Conservation (phyloP, 2,797 vertebrate genomes). For the Amblyopsis hoosieri region DNA sequence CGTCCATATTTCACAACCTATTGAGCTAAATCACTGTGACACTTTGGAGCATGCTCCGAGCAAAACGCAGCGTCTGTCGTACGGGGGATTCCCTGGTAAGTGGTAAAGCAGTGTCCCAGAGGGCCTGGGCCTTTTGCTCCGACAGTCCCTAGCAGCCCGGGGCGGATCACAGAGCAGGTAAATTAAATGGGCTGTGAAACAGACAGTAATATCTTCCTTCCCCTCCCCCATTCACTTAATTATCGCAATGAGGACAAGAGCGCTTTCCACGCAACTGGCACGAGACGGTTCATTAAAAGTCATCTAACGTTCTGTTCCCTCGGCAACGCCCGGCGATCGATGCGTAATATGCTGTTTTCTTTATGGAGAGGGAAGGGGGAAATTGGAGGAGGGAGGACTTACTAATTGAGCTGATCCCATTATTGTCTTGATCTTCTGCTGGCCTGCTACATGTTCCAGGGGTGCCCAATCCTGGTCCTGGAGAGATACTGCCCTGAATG, state of each 20-base stretch:
- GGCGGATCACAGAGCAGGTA: conserved; percentile 7
- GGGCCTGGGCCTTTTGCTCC: not conserved
- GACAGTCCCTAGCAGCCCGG: conserved; percentile 4
- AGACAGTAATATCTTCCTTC: conserved; percentile 21
- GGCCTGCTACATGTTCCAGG: conserved; percentile 20
- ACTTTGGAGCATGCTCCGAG: conserved; percentile 3
- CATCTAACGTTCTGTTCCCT: conserved; percentile 48
- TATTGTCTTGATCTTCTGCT: conserved; percentile 40
- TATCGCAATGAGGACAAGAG: conserved; percentile 50
- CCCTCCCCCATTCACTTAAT: conserved; percentile 55
- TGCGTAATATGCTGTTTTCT: conserved; percentile 58
- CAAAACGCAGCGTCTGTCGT: not conserved
- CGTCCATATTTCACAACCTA: conserved; percentile 25
- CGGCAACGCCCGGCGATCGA: conserved; percentile 51
- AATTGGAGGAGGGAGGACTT: conserved; percentile 44
- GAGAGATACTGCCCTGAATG: too few species aligned
- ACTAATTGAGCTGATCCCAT: conserved; percentile 61
- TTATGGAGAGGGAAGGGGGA: conserved; percentile 45
- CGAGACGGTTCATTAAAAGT: conserved; percentile 62
- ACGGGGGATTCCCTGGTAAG: conserved; percentile 16
- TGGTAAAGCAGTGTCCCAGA: not conserved
- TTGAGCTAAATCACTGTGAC: conserved; percentile 1
- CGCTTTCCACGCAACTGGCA: conserved; percentile 50
- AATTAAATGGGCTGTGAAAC: conserved; percentile 46
- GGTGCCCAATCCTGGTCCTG: too few species aligned